phyloP scores from a whole-genome alignment of 2,797 vertebrate genomes.

The Alectoris magna region DNA sequence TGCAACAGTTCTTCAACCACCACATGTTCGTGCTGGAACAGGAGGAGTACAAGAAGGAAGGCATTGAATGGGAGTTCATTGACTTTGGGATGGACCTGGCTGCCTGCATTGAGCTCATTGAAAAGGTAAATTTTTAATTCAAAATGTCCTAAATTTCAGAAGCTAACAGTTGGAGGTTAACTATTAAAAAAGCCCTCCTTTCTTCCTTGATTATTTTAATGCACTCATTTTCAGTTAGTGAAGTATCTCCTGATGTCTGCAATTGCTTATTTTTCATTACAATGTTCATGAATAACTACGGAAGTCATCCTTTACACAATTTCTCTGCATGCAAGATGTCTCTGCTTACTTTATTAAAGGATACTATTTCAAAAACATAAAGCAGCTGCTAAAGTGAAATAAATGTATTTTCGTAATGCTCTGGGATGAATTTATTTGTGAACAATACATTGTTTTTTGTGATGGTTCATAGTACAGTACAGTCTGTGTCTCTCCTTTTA shows the following conservation, averaged over 20 bases:
- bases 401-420: background rate
- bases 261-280: background rate
- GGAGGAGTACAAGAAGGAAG: slow-evolving; percentile 89
- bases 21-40: slow-evolving; percentile 89
- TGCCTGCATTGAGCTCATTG: slow-evolving; percentile 86
- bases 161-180: background rate
- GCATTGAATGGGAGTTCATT: slow-evolving; percentile 86
- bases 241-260: background rate
- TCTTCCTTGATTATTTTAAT: background rate
- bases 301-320: background rate
- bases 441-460: background rate
- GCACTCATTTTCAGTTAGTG: background rate
- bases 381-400: background rate
- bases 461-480: background rate
- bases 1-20: slow-evolving; percentile 84
- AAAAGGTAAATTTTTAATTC: slow-evolving; percentile 67
- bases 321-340: background rate
- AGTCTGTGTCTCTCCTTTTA: background rate
- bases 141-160: background rate
- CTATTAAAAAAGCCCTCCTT: background rate
- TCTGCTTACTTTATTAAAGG: background rate
- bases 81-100: slow-evolving; percentile 79
- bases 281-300: background rate
- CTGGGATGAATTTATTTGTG: background rate
- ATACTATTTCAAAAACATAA: background rate